These are phyloP conservation scores for Clarias pachynema DNA, from an alignment of 2,797 vertebrate species.

Conservation along the genomic window DNA sequence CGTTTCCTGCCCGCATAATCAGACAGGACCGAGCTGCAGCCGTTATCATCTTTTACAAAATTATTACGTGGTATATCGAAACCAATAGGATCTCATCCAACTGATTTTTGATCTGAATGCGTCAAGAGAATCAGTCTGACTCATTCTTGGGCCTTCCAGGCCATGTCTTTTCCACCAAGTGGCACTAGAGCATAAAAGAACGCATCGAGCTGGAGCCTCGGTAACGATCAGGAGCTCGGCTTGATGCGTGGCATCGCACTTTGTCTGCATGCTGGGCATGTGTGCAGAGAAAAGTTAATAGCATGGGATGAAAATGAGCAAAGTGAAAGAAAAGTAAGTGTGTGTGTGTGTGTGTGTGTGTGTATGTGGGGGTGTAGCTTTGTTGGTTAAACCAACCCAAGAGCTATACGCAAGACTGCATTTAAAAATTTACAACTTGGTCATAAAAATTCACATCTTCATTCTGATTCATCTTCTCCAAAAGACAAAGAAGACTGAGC, in stretches of 20 bases:
- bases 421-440: slow-evolving; percentile 65
- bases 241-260: slow-evolving; percentile 58
- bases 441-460: slow-evolving; percentile 56
- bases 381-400: slow-evolving; percentile 43
- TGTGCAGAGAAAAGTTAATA: slow-evolving; percentile 53
- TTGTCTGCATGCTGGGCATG: slow-evolving; percentile 65
- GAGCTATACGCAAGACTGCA: slow-evolving; percentile 48
- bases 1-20: slow-evolving; percentile 32
- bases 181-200: slow-evolving; percentile 80
- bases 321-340: slow-evolving; percentile 23
- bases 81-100: slow-evolving; percentile 64
- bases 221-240: slow-evolving; percentile 49
- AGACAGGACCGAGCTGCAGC: slow-evolving; percentile 58
- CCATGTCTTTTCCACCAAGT: slow-evolving; percentile 78
- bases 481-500: slow-evolving; percentile 27
- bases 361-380: slow-evolving; percentile 18
- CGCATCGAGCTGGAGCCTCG: slow-evolving; percentile 59
- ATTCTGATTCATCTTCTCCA: slow-evolving; percentile 26
- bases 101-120: slow-evolving; percentile 61
- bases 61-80: slow-evolving; percentile 66
- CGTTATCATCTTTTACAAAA: slow-evolving; percentile 59
- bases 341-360: background rate
- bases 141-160: slow-evolving; percentile 74
- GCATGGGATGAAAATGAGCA: slow-evolving; percentile 23
- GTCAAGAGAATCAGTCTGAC: slow-evolving; percentile 78